Base-by-base conservation (phyloP, 2,797 vertebrate genomes). In the Lepus townsendii region DNA sequence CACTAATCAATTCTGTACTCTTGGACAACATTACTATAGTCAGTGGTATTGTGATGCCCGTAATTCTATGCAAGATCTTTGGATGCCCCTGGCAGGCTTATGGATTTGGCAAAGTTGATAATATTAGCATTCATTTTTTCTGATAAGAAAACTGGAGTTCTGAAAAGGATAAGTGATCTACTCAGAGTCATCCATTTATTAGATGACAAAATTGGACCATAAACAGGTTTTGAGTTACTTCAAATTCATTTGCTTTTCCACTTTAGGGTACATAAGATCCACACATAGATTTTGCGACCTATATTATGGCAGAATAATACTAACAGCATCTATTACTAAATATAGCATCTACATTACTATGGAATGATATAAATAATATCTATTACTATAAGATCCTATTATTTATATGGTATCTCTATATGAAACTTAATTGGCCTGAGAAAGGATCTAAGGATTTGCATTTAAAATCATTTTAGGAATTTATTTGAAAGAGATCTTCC, bases 11-110 rank as follows among this genome's bases (percentile, higher is more conserved):
- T 77, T 76, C 32, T 92, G 66, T 85, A 71, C 83, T 93, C 88
- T 76, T 47, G 90, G 90, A 62, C 13, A 52, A 68, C n/a, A 83
- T 93, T 72, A 94, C 17, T 60, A 65, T 82, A 95, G 86, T 93
- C 63, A 50, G 91, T 66, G 94, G 60, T 73, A 80, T 52, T 72
- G 50, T 60, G 71, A 6, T 52, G 35, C 26, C 54, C 80, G 57
- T 38, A 88, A 93, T 82, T 73, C 66, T 52, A 32, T 26, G 38
- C 5, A 89, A 38, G 27, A 54, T 75, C 47, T 87, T 93, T 90
- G 86, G 62, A 89, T 79, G 88, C 66, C 89, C 62, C 73, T 52
- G 92, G 90, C 13, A 89, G 27, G 62, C 69, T 88, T 32, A 27
- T 52, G 16, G 52, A 84, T 5, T 66, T 84, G 54, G n/a, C 27